Base-by-base conservation (phyloP, 2,888 invertebrate genomes). In the Artemia sinica region DNA sequence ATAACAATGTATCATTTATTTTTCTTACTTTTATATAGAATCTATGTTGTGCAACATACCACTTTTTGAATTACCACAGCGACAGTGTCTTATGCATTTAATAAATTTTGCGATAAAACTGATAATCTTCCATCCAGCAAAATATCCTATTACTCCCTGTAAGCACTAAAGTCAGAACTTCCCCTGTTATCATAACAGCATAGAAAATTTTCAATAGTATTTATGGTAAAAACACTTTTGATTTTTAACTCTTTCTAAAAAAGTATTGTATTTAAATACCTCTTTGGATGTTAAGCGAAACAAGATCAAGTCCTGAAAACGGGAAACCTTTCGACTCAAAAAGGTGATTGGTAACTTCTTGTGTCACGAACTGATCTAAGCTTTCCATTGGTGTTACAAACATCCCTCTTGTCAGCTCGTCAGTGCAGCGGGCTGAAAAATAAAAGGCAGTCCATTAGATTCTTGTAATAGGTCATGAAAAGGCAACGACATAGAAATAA, bases 291-390 rank as follows among this genome's bases (percentile, higher is more conserved):
- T 95, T 95, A 28, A 95, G 80, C 0, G 94, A 88, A n/a, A 93
- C 85, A 68, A 95, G 81, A 79, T 95, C 95, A 70, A 95, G 82
- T 10, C 95, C 95, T 0, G 93, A 93, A 79, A 92, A 92, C 0
- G 92, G 91, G 72, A 89, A 86, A 72, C 86, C 85, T 14, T 86
- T 83, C 75, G 92, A 89, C 78, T 95, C 94, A 77, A 95, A 95
- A 69, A 95, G 80, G 78, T 95, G 95, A 79, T 95, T 93, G 10
- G 92, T 91, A 1, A 93, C 91, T 81, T 93, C 93, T 0, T 91
- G 91, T 0, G 93, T 92, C 73, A 93, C 89, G 77, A 93, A 92
- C 77, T 92, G 91, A 79, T 93, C 93, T 67, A 93, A 79, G 1
- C 89, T 89, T 78, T 93, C 93, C 89, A 93, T 91, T 0, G 92